A percentile compares a stretch with the other conserved stretches of the same genome.
Evolutionary conservation across 2,113 vertebrate species (phyloP).

Genomic region (Caranx ignobilis): DNA sequence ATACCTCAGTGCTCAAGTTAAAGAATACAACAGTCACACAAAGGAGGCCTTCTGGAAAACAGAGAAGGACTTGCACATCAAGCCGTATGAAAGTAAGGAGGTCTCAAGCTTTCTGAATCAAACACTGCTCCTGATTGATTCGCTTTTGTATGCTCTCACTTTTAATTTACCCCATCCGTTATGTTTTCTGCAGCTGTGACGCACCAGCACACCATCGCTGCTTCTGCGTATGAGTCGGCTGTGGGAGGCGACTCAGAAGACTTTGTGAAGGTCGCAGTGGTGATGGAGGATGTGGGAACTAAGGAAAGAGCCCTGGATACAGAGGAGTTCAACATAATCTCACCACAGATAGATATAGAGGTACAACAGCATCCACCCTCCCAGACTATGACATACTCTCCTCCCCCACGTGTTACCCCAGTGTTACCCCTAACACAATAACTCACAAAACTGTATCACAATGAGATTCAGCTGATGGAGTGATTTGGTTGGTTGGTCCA

Average conservation of each 20-base stretch:
- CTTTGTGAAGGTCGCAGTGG: slow-evolving; percentile 69
- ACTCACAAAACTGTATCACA: too few relatives aligned
- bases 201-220: slow-evolving; percentile 48
- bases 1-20: slow-evolving; percentile 69
- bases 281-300: slow-evolving; percentile 63
- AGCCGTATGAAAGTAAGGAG: slow-evolving; percentile 56
- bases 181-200: slow-evolving; percentile 42
- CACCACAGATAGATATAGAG: slow-evolving; percentile 56
- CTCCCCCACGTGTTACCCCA: too few relatives aligned
- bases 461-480: neutral
- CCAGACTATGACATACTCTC: too few relatives aligned
- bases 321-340: slow-evolving; percentile 64
- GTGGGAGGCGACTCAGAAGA: slow-evolving; percentile 34
- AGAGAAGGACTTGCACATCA: slow-evolving; percentile 39
- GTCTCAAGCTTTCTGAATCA: neutral
- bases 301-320: slow-evolving; percentile 59
- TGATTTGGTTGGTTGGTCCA: neutral
- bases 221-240: slow-evolving; percentile 47
- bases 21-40: slow-evolving; percentile 58
- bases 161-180: neutral
- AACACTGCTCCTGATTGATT: neutral
- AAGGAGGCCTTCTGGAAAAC: slow-evolving; percentile 62
- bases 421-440: too few relatives aligned
- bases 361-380: slow-evolving; percentile 39
- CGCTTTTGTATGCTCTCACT: neutral